Evolutionary conservation across 2,113 vertebrate genomes (phyloP).

Genomic region (Arothron firmamentum): DNA sequence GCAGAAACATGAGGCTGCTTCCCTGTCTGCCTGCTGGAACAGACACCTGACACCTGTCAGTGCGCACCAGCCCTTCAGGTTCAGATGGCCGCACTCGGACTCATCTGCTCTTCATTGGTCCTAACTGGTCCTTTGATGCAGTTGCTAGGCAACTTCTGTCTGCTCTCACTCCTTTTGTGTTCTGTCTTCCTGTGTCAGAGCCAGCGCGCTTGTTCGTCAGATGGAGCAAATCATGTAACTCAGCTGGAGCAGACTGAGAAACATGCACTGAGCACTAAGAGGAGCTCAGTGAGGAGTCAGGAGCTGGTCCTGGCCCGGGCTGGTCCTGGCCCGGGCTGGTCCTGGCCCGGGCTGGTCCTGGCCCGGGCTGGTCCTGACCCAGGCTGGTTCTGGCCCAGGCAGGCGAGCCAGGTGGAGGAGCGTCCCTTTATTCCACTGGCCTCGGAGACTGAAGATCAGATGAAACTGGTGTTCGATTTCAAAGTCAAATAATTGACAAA

Average conservation of each 20-base stretch:
- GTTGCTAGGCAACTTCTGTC: constrained; percentile 73
- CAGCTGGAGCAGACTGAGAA: constrained; percentile 20
- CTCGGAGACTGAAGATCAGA: background rate
- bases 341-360: no score
- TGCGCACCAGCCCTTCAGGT: background rate
- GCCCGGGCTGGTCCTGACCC: no score
- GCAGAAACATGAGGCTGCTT: no score
- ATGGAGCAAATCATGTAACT: constrained; percentile 32
- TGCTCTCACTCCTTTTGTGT: constrained; percentile 6
- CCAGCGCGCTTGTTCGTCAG: constrained; percentile 10
- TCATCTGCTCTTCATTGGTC: constrained; percentile 13
- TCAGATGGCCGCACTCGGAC: background rate
- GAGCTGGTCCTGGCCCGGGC: no score
- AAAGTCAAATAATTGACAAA: no score
- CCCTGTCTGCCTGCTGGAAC: background rate
- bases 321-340: no score
- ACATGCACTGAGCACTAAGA: background rate
- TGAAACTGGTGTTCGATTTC: no score
- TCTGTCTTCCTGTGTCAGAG: constrained; percentile 37
- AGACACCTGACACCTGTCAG: background rate
- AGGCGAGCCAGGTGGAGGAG: background rate
- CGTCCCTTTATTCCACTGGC: no score
- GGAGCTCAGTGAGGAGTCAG: background rate
- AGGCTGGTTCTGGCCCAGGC: no score
- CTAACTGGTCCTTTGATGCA: constrained; percentile 43